Percentiles rank a stretch among this genome's conserved stretches.
Conservation (phyloP, 2,888 invertebrate species). For the Lypha dubia region DNA sequence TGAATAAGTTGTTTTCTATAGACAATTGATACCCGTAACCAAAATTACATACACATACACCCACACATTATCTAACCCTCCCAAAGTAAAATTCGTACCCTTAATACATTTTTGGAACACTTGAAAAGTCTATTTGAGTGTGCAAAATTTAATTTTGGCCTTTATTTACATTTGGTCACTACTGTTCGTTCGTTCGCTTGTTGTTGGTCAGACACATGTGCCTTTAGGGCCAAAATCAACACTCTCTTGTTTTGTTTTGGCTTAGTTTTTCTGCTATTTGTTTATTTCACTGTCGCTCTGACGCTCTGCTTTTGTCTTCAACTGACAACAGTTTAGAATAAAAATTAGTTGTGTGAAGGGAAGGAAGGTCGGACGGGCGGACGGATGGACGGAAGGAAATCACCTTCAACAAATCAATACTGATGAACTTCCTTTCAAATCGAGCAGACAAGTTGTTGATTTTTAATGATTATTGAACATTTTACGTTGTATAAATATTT, state of each 20-base stretch:
- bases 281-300: conserved; percentile 42
- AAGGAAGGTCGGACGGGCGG: no score
- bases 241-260: conserved; percentile 56
- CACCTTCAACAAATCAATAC: conserved; percentile 69
- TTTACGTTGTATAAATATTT: conserved; percentile 24
- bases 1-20: background rate
- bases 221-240: conserved; percentile 68
- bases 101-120: no score
- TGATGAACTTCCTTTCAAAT: conserved; percentile 68
- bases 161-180: conserved; percentile 71
- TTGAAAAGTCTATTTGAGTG: conserved; percentile 56
- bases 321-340: conserved; percentile 54
- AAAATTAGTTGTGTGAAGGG: conserved; percentile 54
- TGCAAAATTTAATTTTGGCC: conserved; percentile 61
- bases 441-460: conserved; percentile 39
- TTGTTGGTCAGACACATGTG: conserved; percentile 67
- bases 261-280: conserved; percentile 32
- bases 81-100: background rate
- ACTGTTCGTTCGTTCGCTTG: no score
- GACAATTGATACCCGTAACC: conserved; percentile 48
- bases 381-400: conserved; percentile 70
- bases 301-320: conserved; percentile 29
- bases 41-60: conserved; percentile 25
- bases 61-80: background rate
- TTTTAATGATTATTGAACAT: conserved; percentile 7